phyloP scores from a whole-genome alignment of 2,113 vertebrate genomes.

The Pica pica region DNA sequence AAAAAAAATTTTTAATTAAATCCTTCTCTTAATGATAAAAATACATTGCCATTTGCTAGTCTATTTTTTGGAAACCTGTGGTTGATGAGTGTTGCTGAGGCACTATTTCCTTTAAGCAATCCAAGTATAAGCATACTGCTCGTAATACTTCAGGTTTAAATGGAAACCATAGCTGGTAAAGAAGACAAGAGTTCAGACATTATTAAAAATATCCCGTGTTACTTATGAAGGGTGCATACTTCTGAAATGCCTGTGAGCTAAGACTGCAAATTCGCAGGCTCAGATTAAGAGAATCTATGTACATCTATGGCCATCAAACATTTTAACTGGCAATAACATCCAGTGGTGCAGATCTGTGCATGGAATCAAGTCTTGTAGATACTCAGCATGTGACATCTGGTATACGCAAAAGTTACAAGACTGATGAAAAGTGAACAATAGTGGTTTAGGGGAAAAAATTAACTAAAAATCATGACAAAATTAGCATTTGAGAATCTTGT shows the following conservation, averaged over 20 bases:
- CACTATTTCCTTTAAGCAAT: background rate
- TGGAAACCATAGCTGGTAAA: background rate
- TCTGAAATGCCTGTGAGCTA: background rate
- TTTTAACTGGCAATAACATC: background rate
- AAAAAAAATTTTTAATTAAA: background rate
- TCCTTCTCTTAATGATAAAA: background rate
- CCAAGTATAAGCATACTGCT: background rate
- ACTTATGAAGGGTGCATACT: background rate
- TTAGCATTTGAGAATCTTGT: background rate
- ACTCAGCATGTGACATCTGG: background rate
- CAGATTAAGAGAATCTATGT: background rate
- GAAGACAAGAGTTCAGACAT: background rate
- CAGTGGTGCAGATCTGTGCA: background rate
- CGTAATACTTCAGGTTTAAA: background rate
- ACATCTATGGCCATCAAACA: background rate
- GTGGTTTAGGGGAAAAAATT: background rate
- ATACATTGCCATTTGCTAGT: background rate
- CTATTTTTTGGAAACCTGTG: background rate
- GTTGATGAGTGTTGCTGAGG: background rate
- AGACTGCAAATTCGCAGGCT: background rate
- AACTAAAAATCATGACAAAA: background rate
- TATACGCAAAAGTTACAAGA: background rate
- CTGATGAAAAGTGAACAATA: background rate
- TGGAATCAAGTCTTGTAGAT: background rate
- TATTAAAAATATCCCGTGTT: background rate